Base-by-base conservation (phyloP, 2,797 vertebrate species). In the Sandelia bainsii region DNA sequence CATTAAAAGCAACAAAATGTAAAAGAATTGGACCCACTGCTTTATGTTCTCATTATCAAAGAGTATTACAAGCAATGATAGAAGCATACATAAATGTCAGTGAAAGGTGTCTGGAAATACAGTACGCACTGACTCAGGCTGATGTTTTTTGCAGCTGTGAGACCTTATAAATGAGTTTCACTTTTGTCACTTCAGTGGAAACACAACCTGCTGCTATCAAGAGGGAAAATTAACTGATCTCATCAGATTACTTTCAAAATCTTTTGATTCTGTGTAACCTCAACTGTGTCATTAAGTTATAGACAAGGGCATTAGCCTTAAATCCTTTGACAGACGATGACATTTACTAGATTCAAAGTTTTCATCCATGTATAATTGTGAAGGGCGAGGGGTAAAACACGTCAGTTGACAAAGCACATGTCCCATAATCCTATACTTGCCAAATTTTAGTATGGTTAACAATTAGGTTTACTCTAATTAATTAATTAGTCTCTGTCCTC, bases 151-250 rank as follows among this genome's bases (percentile, higher is more conserved):
- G 44, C n/a, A 13, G 5, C 32, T 51, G 10, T 58, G n/a, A 51
- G 20, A 68, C 11, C 5, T 60, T 52, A 12, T 52, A 9, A 34
- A 9, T 16, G 11, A 68, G 53, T 72, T 85, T 79, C 39, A 76
- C 16, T 62, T 72, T 40, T 58, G 27, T 73, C 75, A 81, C 48
- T 51, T 75, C 17, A 70, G 12, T 64, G 59, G 49, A 69, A 74
- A 37, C 27, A 58, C 5, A 62, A 22, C 45, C 14, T 27, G 8
- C 25, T 60, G 40, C 13, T 7, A 5, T 19, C 7, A 19, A 59
- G 23, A 25, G 19, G 62, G 37, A 64, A 63, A 73, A 39, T n/a
- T 0, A 44, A 40, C 0, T 39, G 62, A 4, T 40, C 20, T 29
- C 16, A 39, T 4, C 40, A 14, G 17, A 22, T 19, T 1, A 14